A percentile compares a stretch with the other conserved stretches of the same genome.
These are phyloP conservation scores for Lates japonicus DNA, from an alignment of 2,797 vertebrate species.

Conservation along the genomic window DNA sequence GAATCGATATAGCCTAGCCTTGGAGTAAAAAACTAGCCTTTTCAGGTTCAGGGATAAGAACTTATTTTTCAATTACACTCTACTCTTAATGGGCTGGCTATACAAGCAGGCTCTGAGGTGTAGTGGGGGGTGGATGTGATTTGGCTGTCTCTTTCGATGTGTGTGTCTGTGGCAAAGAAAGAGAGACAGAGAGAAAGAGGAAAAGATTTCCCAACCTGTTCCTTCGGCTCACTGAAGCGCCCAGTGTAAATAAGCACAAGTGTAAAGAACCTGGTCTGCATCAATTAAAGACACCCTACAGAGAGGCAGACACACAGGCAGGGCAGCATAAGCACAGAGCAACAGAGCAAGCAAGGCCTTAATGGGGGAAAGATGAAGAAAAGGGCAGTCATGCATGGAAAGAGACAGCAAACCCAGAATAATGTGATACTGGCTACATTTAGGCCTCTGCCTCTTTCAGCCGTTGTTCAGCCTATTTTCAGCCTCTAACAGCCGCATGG, in stretches of 20 bases:
- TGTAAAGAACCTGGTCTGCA: slow-evolving; percentile 63
- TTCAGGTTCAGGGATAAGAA: slow-evolving; percentile 58
- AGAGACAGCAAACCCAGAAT: slow-evolving; percentile 54
- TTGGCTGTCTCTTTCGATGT: slow-evolving; percentile 41
- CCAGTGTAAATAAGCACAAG: slow-evolving; percentile 65
- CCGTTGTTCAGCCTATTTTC: slow-evolving; percentile 23
- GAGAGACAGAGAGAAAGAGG: neutral
- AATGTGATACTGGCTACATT: slow-evolving; percentile 39
- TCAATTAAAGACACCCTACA: slow-evolving; percentile 69
- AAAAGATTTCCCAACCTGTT: slow-evolving; percentile 53
- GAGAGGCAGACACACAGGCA: slow-evolving; percentile 48
- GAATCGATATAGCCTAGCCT: slow-evolving; percentile 57
- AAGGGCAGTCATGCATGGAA: slow-evolving; percentile 51
- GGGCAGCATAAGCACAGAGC: slow-evolving; percentile 49
- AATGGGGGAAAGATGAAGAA: slow-evolving; percentile 60
- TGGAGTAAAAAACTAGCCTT: slow-evolving; percentile 62
- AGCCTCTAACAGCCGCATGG: slow-evolving; percentile 23
- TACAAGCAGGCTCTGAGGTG: slow-evolving; percentile 45
- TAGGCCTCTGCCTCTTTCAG: slow-evolving; percentile 19
- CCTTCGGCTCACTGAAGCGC: slow-evolving; percentile 60
- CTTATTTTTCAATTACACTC: slow-evolving; percentile 71
- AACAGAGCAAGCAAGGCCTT: slow-evolving; percentile 56
- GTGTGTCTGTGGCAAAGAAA: slow-evolving; percentile 19
- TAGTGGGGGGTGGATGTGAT: slow-evolving; percentile 54
- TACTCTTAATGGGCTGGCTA: slow-evolving; percentile 54